Evolutionary conservation across 35 echinoderm and acorn worm species (phyloP).

Genomic region (Eucidaris tribuloides): DNA sequence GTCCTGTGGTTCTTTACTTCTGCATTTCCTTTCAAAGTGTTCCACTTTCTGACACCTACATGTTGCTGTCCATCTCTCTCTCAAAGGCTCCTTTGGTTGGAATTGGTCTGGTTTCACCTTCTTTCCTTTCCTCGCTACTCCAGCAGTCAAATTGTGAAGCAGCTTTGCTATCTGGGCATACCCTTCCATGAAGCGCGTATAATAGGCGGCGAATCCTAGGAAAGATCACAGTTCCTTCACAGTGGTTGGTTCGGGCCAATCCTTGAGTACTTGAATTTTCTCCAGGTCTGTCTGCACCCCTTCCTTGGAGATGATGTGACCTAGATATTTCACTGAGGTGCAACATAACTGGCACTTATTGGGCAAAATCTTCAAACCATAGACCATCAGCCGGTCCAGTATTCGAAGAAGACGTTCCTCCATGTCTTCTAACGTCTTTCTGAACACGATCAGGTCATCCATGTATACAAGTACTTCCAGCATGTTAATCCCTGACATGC

Average conservation of each 20-base stretch:
- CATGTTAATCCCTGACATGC: constrained; percentile 22
- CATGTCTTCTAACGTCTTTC: constrained; percentile 30
- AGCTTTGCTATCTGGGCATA: neutral
- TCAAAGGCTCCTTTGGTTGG: too few relatives aligned
- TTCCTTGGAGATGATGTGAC: constrained; percentile 36
- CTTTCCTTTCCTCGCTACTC: too few relatives aligned
- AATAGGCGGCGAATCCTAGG: neutral
- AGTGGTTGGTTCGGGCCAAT: constrained; percentile 11
- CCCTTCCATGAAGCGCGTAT: neutral
- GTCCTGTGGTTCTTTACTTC: too few relatives aligned
- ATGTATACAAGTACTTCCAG: constrained; percentile 39
- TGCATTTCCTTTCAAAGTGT: too few relatives aligned
- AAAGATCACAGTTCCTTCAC: neutral
- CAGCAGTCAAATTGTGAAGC: neutral
- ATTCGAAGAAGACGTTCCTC: constrained; percentile 26
- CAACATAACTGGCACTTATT: constrained; percentile 58
- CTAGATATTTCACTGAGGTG: constrained; percentile 48
- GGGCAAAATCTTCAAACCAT: constrained; percentile 45
- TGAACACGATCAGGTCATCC: constrained; percentile 40
- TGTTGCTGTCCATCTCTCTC: too few relatives aligned
- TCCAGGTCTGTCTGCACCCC: constrained; percentile 8
- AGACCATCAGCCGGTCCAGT: constrained; percentile 24
- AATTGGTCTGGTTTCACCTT: too few relatives aligned
- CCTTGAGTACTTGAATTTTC: neutral
- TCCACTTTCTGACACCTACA: too few relatives aligned